Conservation (phyloP, 2,113 vertebrate species). For the Nothocercus julius region DNA sequence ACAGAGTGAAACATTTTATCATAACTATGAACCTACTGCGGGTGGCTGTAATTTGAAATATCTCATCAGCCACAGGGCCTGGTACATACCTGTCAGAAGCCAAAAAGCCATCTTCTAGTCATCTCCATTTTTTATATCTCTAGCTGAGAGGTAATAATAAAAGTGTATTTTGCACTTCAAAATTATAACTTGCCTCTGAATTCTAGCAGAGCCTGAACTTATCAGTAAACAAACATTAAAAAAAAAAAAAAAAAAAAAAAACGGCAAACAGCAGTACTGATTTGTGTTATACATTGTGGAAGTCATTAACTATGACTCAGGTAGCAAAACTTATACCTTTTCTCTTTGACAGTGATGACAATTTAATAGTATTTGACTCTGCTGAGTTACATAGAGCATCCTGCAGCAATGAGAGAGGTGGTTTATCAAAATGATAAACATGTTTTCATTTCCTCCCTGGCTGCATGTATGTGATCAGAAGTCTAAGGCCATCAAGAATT, state of each 20-base stretch:
- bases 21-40: background rate
- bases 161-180: slow-evolving; percentile 74
- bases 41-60: slow-evolving; percentile 55
- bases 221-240: slow-evolving; percentile 70
- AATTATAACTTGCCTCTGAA: slow-evolving; percentile 47
- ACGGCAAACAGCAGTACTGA: slow-evolving; percentile 64
- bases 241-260: slow-evolving; percentile 52
- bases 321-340: slow-evolving; percentile 73
- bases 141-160: slow-evolving; percentile 70
- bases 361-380: slow-evolving; percentile 82
- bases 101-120: slow-evolving; percentile 50
- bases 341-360: slow-evolving; percentile 78
- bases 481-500: slow-evolving; percentile 76
- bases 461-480: slow-evolving; percentile 75
- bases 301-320: slow-evolving; percentile 77
- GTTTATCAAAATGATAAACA: slow-evolving; percentile 86
- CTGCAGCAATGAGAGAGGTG: slow-evolving; percentile 68
- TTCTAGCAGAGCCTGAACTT: slow-evolving; percentile 45
- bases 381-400: slow-evolving; percentile 70
- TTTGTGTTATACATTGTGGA: slow-evolving; percentile 71
- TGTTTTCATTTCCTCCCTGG: slow-evolving; percentile 76
- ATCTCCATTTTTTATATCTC: slow-evolving; percentile 55
- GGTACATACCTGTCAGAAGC: slow-evolving; percentile 5
- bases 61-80: slow-evolving; percentile 21
- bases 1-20: slow-evolving; percentile 25